phyloP scores from a whole-genome alignment of 2,797 vertebrate species.

The Siniperca scherzeri region DNA sequence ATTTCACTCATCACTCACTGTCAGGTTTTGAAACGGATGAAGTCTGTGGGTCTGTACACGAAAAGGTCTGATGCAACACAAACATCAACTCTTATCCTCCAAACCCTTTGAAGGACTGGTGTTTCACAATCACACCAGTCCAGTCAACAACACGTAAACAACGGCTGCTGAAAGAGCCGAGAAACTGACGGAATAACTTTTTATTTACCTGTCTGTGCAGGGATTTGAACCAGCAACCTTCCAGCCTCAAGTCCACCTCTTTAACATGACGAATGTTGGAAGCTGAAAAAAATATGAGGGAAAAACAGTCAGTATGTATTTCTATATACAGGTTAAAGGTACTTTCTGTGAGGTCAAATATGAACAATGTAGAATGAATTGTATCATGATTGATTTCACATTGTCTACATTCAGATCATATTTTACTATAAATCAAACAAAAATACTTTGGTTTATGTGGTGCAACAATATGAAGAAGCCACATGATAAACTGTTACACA shows the following conservation, averaged over 20 bases:
- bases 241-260: not conserved
- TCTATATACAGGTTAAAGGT: not conserved
- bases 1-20: slow-evolving; percentile 3
- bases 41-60: not conserved
- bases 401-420: slow-evolving; percentile 6
- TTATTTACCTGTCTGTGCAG: not conserved
- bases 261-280: not conserved
- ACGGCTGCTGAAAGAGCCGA: not conserved
- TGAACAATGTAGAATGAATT: not conserved
- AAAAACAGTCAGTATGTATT: not conserved
- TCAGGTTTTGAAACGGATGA: slow-evolving; percentile 3
- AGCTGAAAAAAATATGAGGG: not conserved
- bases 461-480: not conserved
- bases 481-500: not conserved
- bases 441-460: not conserved
- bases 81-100: slow-evolving; percentile 2
- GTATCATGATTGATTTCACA: not conserved
- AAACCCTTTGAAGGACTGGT: not conserved
- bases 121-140: not conserved
- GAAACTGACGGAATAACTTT: not conserved
- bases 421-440: not conserved
- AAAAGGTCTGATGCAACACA: slow-evolving; percentile 28
- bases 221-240: slow-evolving; percentile 2
- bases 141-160: not conserved
- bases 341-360: not conserved